These are phyloP conservation scores for Drosophila leonis DNA, from an alignment of 2,888 invertebrate genomes.

Conservation along the genomic window DNA sequence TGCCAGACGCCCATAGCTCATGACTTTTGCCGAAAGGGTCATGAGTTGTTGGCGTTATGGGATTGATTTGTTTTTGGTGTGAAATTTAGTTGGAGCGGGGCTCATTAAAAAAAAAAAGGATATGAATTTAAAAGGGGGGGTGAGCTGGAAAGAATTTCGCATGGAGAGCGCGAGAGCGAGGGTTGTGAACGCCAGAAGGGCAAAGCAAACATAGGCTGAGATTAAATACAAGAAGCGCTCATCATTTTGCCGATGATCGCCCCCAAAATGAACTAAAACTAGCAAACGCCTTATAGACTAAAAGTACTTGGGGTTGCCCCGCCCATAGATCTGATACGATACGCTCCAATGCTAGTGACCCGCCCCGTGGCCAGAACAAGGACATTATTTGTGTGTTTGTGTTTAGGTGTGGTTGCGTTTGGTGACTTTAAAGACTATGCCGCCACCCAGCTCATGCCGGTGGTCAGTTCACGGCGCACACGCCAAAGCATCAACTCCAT, in stretches of 20 bases:
- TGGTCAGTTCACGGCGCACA: constrained; percentile 86
- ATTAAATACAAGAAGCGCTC: constrained; percentile 28
- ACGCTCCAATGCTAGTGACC: not conserved
- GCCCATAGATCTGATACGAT: constrained; percentile 8
- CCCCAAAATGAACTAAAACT: constrained; percentile 23
- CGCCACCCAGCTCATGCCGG: too few relatives aligned
- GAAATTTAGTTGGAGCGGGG: not conserved
- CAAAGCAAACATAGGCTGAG: constrained; percentile 35
- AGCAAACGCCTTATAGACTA: constrained; percentile 43
- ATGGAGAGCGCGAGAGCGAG: not conserved
- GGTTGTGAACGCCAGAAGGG: not conserved
- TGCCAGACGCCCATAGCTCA: not conserved
- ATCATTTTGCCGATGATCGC: not conserved
- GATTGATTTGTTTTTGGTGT: not conserved
- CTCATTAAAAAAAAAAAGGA: too few relatives aligned
- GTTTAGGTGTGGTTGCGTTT: too few relatives aligned
- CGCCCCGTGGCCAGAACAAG: not conserved
- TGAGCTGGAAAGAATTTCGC: not conserved
- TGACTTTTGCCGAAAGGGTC: not conserved
- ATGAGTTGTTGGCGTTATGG: too few relatives aligned
- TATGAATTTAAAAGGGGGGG: too few relatives aligned
- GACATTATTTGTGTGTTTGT: not conserved
- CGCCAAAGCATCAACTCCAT: constrained; percentile 95
- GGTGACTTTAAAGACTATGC: not conserved
- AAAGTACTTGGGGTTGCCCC: constrained; percentile 52